phyloP scores from a whole-genome alignment of 2,888 invertebrate genomes.

The Ametastegia equiseti region DNA sequence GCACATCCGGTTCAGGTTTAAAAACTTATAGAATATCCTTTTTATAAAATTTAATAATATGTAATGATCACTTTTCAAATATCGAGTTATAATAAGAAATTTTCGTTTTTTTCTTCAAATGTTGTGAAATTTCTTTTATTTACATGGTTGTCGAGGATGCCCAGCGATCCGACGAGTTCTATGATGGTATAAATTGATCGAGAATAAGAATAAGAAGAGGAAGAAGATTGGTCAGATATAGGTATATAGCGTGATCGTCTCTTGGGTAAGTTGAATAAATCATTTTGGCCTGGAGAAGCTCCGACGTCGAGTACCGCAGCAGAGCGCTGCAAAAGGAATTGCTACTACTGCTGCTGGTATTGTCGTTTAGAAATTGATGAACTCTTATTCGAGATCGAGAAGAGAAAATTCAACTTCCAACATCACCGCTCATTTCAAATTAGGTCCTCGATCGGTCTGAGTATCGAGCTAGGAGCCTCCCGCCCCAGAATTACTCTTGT shows the following conservation, averaged over 20 bases:
- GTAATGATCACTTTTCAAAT: no score
- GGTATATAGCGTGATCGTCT: not conserved
- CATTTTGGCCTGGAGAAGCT: no score
- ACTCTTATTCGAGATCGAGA: not conserved
- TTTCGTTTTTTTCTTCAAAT: no score
- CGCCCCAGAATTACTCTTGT: not conserved
- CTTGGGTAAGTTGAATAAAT: not conserved
- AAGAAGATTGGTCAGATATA: not conserved
- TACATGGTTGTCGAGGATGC: no score
- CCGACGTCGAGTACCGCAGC: not conserved
- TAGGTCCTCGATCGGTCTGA: not conserved
- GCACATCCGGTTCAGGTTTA: not conserved
- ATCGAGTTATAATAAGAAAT: no score
- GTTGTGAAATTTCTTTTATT: no score
- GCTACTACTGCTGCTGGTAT: not conserved
- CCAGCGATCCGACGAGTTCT: no score
- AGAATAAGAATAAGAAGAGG: no score
- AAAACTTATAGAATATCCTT: no score
- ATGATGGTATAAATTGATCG: not conserved
- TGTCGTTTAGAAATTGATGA: constrained; percentile 34
- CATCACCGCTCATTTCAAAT: not conserved
- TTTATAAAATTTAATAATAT: no score
- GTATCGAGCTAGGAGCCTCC: not conserved
- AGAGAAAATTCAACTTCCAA: not conserved
- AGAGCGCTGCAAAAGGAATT: no score